Evolutionary conservation across 2,888 invertebrate species (phyloP).

Genomic region (Adelphocoris suturalis): DNA sequence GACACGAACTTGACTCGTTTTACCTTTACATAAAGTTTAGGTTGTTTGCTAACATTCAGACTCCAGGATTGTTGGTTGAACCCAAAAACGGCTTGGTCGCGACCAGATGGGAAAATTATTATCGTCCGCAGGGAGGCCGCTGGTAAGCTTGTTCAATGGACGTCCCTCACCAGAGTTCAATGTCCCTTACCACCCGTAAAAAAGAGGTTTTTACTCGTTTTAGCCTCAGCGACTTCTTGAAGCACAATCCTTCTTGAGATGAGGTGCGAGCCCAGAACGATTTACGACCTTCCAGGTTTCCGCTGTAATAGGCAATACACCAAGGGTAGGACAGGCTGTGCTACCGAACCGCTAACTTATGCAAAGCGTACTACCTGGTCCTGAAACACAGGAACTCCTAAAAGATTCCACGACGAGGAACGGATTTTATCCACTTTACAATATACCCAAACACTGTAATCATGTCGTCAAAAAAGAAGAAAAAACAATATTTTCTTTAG

Average conservation of each 20-base stretch:
- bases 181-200: slow-evolving; percentile 19
- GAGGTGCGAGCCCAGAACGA: slow-evolving; percentile 36
- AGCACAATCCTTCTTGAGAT: slow-evolving; percentile 36
- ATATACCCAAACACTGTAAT: not conserved
- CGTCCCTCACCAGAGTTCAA: slow-evolving; percentile 28
- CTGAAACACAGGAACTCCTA: not conserved
- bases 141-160: not conserved
- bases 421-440: not conserved
- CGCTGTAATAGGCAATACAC: slow-evolving; percentile 36
- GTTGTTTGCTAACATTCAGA: not conserved
- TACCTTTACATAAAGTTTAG: not conserved
- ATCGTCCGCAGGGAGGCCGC: not conserved
- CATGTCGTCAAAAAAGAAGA: not conserved
- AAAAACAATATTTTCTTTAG: not conserved
- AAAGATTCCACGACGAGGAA: not conserved
- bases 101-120: slow-evolving; percentile 34
- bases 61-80: slow-evolving; percentile 6
- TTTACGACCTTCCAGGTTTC: slow-evolving; percentile 26
- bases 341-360: slow-evolving; percentile 39
- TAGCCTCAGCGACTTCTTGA: slow-evolving; percentile 9
- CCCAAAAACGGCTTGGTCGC: slow-evolving; percentile 31
- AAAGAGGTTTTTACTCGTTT: slow-evolving; percentile 39
- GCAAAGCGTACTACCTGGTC: slow-evolving; percentile 1
- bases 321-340: not conserved
- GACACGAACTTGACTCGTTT: not conserved